A percentile compares a stretch with the other conserved stretches of the same genome.
phyloP scores from a whole-genome alignment of 64 coral and sea anemone species.

The Dendrophyllia cribrosa region DNA sequence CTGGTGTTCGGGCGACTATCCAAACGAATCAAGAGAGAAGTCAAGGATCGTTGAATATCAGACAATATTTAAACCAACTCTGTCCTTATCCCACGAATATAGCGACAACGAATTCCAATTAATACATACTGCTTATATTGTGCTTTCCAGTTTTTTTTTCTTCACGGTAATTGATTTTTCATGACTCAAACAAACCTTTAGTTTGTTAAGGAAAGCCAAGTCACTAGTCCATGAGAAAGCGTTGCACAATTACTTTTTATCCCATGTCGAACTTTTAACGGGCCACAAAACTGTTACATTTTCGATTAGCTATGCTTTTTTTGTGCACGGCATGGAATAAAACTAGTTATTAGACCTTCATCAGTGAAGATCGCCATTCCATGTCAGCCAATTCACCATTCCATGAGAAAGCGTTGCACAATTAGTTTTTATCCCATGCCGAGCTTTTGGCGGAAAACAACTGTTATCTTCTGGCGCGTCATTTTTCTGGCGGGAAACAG shows the following conservation, averaged over 20 bases:
- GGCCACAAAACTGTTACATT: too few species aligned
- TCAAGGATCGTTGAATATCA: conserved; percentile 73
- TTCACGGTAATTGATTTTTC: too few species aligned
- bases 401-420: too few species aligned
- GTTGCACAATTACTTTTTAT: background rate
- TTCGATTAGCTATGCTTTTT: background rate
- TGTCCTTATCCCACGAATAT: background rate
- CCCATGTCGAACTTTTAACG: background rate
- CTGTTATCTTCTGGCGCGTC: background rate
- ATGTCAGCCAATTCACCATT: too few species aligned
- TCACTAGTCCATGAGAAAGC: background rate
- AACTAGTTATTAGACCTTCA: background rate
- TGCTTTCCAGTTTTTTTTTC: background rate
- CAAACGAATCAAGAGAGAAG: conserved; percentile 79
- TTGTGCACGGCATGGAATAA: background rate
- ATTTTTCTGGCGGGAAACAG: too few species aligned
- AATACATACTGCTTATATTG: background rate
- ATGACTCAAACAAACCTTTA: background rate
- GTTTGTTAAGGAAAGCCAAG: background rate
- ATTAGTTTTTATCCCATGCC: background rate
- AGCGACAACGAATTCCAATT: background rate
- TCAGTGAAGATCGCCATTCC: too few species aligned
- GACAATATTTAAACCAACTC: background rate
- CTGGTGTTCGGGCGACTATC: conserved; percentile 87
- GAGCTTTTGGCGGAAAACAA: background rate